phyloP scores from a whole-genome alignment of 2,797 vertebrate genomes.

The Chiloscyllium punctatum region DNA sequence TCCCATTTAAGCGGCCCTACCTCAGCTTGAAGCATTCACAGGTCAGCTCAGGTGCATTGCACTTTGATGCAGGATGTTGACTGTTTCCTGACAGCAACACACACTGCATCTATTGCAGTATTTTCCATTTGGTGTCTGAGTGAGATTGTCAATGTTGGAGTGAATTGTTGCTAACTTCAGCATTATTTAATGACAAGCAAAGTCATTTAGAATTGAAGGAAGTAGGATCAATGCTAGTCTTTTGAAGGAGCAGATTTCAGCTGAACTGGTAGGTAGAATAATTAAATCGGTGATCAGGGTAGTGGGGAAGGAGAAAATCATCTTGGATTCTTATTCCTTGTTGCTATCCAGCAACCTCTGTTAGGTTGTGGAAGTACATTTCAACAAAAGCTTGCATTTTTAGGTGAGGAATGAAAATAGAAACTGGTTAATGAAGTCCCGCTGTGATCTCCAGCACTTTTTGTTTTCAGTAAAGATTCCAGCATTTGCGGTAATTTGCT shows the following conservation, averaged over 20 bases:
- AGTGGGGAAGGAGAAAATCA: not conserved
- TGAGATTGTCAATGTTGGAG: not conserved
- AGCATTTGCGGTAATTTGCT: no score
- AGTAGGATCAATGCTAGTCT: not conserved
- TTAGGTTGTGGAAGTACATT: not conserved
- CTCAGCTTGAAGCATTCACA: not conserved
- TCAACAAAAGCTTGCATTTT: not conserved
- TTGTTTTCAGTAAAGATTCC: no score
- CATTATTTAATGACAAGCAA: not conserved
- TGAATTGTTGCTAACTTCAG: not conserved
- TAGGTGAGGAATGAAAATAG: not conserved
- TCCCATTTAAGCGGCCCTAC: not conserved
- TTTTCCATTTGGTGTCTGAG: not conserved
- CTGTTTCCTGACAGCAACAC: no score
- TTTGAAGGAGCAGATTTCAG: not conserved
- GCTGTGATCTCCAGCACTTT: no score
- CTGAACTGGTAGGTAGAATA: not conserved
- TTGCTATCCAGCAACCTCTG: not conserved
- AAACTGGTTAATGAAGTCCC: not conserved
- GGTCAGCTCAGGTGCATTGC: no score
- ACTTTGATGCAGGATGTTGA: not conserved
- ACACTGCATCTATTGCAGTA: not conserved
- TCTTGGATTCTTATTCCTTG: not conserved
- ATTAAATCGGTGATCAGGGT: not conserved
- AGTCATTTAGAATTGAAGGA: not conserved